phyloP scores from a whole-genome alignment of 1,140 invertebrate genomes.

The Zaprionus ghesquierei region DNA sequence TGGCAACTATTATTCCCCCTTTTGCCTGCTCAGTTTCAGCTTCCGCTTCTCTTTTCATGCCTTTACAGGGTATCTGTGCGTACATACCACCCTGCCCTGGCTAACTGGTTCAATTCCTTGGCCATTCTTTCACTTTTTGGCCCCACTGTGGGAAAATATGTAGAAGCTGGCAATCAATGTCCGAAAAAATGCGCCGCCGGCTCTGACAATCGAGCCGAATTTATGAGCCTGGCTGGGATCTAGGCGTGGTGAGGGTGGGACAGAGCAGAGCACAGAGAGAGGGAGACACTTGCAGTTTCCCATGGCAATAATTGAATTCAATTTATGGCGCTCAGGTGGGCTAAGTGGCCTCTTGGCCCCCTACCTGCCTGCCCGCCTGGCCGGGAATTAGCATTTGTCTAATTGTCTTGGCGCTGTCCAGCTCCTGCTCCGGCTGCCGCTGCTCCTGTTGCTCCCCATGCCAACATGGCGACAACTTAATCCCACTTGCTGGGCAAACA shows the following conservation, averaged over 20 bases:
- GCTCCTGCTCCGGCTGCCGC: neutral
- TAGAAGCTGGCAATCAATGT: conserved; percentile 80
- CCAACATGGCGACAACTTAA: neutral
- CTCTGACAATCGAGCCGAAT: conserved; percentile 72
- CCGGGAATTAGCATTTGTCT: conserved; percentile 14
- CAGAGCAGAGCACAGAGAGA: neutral
- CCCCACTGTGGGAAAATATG: conserved; percentile 76
- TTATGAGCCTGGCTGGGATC: conserved; percentile 61
- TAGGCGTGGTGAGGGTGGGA: neutral
- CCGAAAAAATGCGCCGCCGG: conserved; percentile 65
- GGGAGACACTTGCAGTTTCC: conserved; percentile 34
- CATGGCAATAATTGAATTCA: conserved; percentile 80
- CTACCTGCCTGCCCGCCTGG: neutral
- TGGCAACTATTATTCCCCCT: too few species aligned
- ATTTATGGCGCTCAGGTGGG: conserved; percentile 60
- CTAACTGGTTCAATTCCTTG: conserved; percentile 46
- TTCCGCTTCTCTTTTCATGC: neutral
- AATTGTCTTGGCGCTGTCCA: conserved; percentile 19
- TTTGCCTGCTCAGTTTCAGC: too few species aligned
- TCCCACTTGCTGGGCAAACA: conserved; percentile 1
- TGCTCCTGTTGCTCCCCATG: too few species aligned
- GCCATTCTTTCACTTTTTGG: conserved; percentile 69
- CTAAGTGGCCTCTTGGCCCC: neutral
- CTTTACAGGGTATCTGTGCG: neutral
- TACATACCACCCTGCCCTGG: conserved; percentile 2